These are phyloP conservation scores for Scaptomyza caliginosa DNA, from an alignment of 2,888 invertebrate genomes.

Conservation along the genomic window DNA sequence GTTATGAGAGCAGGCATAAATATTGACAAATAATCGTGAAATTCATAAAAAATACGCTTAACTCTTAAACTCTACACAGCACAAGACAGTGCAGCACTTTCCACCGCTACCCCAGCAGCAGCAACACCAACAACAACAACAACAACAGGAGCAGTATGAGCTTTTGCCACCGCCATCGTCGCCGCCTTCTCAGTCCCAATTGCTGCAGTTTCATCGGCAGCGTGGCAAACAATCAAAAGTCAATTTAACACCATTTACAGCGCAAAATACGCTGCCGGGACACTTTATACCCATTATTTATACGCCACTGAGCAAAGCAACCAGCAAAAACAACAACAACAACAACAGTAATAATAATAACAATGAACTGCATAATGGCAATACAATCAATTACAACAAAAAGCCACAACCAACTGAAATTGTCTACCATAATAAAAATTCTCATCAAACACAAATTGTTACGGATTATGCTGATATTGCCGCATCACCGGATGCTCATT, in stretches of 20 bases:
- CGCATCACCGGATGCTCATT: slow-evolving; percentile 37
- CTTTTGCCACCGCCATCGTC: slow-evolving; percentile 49
- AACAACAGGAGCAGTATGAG: slow-evolving; percentile 56
- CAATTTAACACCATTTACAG: slow-evolving; percentile 85
- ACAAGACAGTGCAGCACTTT: slow-evolving; percentile 81
- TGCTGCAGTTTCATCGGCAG: slow-evolving; percentile 63
- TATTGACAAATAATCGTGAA: slow-evolving; percentile 62
- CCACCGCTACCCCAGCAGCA: slow-evolving; percentile 68
- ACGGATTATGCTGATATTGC: slow-evolving; percentile 63
- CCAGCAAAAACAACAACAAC: slow-evolving; percentile 40
- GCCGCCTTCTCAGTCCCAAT: slow-evolving; percentile 10
- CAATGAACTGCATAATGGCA: slow-evolving; percentile 55
- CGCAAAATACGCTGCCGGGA: slow-evolving; percentile 86
- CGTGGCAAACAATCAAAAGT: slow-evolving; percentile 82
- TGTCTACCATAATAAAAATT: slow-evolving; percentile 71
- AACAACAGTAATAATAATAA: slow-evolving; percentile 45
- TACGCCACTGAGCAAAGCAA: slow-evolving; percentile 78
- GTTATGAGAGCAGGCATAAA: slow-evolving; percentile 20
- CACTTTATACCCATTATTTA: slow-evolving; percentile 85
- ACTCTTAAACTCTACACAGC: slow-evolving; percentile 50
- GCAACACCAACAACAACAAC: slow-evolving; percentile 33
- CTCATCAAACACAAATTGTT: slow-evolving; percentile 72
- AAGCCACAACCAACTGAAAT: slow-evolving; percentile 59
- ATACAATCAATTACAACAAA: slow-evolving; percentile 70
- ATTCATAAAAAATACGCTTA: slow-evolving; percentile 46